Conservation (phyloP, 92 coral and sea anemone genomes). For the Diadumene lineata region DNA sequence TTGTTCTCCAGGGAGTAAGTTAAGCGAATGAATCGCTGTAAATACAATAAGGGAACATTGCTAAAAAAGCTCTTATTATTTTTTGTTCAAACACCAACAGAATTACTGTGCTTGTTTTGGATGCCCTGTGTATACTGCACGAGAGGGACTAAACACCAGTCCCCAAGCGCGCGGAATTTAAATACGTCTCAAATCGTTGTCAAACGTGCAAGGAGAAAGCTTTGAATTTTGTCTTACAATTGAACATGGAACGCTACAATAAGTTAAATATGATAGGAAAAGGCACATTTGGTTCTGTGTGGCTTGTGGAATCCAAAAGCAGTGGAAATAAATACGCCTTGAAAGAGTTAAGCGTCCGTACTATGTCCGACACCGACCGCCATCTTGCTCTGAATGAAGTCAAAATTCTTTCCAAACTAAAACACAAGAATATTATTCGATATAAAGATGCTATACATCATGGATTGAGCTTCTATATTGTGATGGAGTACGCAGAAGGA, state of each 20-base stretch:
- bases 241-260: slow-evolving; percentile 73
- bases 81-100: no score
- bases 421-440: slow-evolving; percentile 87
- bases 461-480: slow-evolving; percentile 71
- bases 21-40: no score
- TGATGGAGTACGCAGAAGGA: slow-evolving; percentile 93
- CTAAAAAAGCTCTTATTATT: no score
- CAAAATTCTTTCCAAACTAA: slow-evolving; percentile 79
- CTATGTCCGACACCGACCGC: slow-evolving; percentile 73
- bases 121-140: neutral
- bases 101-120: no score
- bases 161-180: slow-evolving; percentile 13
- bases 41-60: no score
- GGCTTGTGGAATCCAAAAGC: slow-evolving; percentile 77
- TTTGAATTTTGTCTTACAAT: neutral
- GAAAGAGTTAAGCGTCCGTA: slow-evolving; percentile 72
- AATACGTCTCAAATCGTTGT: neutral
- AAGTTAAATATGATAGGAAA: slow-evolving; percentile 80
- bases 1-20: no score
- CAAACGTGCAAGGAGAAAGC: neutral
- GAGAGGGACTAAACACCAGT: neutral
- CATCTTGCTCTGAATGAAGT: slow-evolving; percentile 94
- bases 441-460: slow-evolving; percentile 88
- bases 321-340: slow-evolving; percentile 79
- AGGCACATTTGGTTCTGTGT: slow-evolving; percentile 92